These are phyloP conservation scores for Lethrus apterus DNA, from an alignment of 1,140 invertebrate species.

Conservation along the genomic window DNA sequence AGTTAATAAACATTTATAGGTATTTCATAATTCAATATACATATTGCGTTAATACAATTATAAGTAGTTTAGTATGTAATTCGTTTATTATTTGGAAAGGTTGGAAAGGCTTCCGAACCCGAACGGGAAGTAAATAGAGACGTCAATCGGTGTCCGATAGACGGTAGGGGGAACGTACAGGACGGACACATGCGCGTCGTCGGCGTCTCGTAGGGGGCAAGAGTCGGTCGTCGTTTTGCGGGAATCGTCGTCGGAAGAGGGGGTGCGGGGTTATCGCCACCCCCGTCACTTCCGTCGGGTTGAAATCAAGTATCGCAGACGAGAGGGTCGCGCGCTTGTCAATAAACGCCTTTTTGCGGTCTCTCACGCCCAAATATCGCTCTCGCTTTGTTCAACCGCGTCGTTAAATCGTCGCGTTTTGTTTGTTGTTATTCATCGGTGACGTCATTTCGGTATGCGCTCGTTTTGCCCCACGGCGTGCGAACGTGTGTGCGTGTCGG, in stretches of 20 bases:
- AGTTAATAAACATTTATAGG: no score
- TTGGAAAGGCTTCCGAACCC: no score
- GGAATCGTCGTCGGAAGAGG: background rate
- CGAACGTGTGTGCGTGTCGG: background rate
- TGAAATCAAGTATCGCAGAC: slow-evolving; percentile 30
- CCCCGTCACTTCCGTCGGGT: slow-evolving; percentile 17
- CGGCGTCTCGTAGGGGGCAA: background rate
- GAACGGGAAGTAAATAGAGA: slow-evolving; percentile 27
- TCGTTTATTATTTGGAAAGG: no score
- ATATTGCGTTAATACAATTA: no score
- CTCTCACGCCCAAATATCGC: slow-evolving; percentile 22
- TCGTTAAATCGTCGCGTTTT: background rate
- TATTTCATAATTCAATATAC: no score
- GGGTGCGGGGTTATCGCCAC: background rate
- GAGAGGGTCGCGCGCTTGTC: slow-evolving; percentile 30
- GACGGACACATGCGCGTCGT: slow-evolving; percentile 10
- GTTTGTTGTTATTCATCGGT: no score
- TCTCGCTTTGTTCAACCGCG: slow-evolving; percentile 10
- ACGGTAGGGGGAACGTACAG: no score
- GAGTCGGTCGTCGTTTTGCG: background rate
- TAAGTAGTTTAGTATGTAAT: no score
- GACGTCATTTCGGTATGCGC: no score
- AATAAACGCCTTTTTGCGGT: slow-evolving; percentile 38
- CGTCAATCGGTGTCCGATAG: slow-evolving; percentile 18
- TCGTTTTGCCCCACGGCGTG: no score